Percentiles rank a stretch among this genome's conserved stretches.
These are phyloP conservation scores for Protomyctophum bolini DNA, from an alignment of 2,113 vertebrate species.

Conservation along the genomic window DNA sequence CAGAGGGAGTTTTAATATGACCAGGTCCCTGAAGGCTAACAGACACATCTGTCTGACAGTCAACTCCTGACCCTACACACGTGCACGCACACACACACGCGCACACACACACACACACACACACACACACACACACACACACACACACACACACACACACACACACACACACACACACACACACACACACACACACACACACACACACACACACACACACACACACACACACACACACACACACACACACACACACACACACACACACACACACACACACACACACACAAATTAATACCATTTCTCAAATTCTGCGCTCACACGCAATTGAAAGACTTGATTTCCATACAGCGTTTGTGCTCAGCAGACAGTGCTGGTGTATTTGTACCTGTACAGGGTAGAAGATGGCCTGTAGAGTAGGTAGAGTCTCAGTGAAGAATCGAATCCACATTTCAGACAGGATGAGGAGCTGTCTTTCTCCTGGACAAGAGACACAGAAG, in stretches of 20 bases:
- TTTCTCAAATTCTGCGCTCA: no score
- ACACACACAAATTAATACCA: no score
- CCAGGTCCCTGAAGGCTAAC: conserved; percentile 91
- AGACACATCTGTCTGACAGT: conserved; percentile 93
- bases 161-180: not conserved
- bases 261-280: not conserved
- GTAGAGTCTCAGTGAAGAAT: conserved; percentile 94
- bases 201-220: conserved; percentile 12
- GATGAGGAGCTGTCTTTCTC: conserved; percentile 83
- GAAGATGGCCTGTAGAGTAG: conserved; percentile 95
- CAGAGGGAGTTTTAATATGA: conserved; percentile 88
- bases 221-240: conserved; percentile 12
- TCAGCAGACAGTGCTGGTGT: not conserved
- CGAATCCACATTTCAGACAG: conserved; percentile 89
- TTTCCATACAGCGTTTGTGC: no score
- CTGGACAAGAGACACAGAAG: conserved; percentile 53
- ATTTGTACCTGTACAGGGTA: conserved; percentile 90
- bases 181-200: conserved; percentile 16
- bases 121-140: not conserved
- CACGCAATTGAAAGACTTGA: no score
- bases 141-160: not conserved
- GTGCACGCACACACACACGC: conserved; percentile 3
- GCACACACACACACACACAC: conserved; percentile 11
- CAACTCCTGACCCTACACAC: conserved; percentile 89
- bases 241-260: conserved; percentile 12